Base-by-base conservation (phyloP, 2,888 invertebrate species). In the Calliphora vomitoria region DNA sequence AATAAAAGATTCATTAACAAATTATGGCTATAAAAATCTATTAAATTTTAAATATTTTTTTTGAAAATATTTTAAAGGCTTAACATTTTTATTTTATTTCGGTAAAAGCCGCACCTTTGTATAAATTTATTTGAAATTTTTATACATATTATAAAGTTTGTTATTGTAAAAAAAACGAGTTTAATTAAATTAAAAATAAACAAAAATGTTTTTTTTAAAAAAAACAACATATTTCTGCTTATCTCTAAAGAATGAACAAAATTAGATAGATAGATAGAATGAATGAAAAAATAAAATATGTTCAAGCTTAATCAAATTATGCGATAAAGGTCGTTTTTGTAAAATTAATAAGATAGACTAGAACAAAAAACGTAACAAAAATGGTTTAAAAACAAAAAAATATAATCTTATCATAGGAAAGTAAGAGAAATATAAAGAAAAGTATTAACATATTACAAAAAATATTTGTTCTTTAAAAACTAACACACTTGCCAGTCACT, bases 261-360 rank as follows among this genome's bases (percentile, higher is more conserved):
- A 20, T 44, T 44, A 20, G 10, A 44, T 13, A 4, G 44, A 66
- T 44, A 20, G 10, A 44, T 13, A 4, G 44, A 66, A 66, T 44
- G 41, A 66, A 66, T 20, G 20, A 6, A 44, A 44, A 25, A 44
- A 66, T 60, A 41, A 80, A 41, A 78, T 78, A 72, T 71, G 69
- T 71, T 64, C 10, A 64, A 71, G 55, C 80, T 76, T 71, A 81
- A 72, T 76, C 38, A 85, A 85, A 50, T 76, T 76, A 62, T 68
- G 47, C n/a, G 25, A 50, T 75, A 80, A 75, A 69, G 53, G 53
- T 71, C 53, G 64, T 83, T 83, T 64, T 58, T 68, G 53, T 15
- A 35, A 62, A 62, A 62, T 62, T 62, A 8, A 64, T 35, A 38
- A 64, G 38, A 44, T 44, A 66, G 18, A 62, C 25, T 11, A 47